Conservation (phyloP, 2,888 invertebrate species). For the Chaitophorus viminalis region DNA sequence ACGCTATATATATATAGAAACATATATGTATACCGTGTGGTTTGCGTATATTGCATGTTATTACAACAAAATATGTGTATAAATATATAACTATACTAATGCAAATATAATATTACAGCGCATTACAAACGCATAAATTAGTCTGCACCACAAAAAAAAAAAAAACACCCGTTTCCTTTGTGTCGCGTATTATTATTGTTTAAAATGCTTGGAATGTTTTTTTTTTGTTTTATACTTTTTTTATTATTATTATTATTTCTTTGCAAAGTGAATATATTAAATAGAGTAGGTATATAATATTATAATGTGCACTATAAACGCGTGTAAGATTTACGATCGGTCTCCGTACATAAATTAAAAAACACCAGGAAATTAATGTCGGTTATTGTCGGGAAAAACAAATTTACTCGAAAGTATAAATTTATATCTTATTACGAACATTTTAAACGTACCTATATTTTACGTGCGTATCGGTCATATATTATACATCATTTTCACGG, state of each 20-base stretch:
- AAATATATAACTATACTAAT: slow-evolving; percentile 7
- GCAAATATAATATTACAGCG: slow-evolving; percentile 29
- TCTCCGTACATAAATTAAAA: slow-evolving; percentile 14
- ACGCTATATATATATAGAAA: too few relatives aligned
- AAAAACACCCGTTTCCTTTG: slow-evolving; percentile 12
- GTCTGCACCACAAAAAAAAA: neutral
- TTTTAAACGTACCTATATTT: neutral
- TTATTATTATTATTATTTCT: slow-evolving; percentile 35
- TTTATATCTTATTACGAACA: neutral
- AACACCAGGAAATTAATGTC: slow-evolving; percentile 29
- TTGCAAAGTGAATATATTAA: slow-evolving; percentile 34
- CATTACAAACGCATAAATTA: slow-evolving; percentile 48
- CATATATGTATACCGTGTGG: too few relatives aligned
- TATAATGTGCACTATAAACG: slow-evolving; percentile 4
- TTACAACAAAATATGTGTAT: neutral
- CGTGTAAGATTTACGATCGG: slow-evolving; percentile 24
- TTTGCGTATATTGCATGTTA: neutral
- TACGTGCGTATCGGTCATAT: neutral
- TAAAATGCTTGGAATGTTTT: neutral
- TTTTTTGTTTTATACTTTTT: neutral
- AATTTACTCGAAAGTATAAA: slow-evolving; percentile 7
- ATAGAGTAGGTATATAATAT: neutral
- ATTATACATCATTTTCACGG: too few relatives aligned
- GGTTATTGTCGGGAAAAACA: neutral
- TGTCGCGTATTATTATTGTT: neutral